These are phyloP conservation scores for Aythya baeri DNA, from an alignment of 2,113 vertebrate genomes.

Conservation along the genomic window DNA sequence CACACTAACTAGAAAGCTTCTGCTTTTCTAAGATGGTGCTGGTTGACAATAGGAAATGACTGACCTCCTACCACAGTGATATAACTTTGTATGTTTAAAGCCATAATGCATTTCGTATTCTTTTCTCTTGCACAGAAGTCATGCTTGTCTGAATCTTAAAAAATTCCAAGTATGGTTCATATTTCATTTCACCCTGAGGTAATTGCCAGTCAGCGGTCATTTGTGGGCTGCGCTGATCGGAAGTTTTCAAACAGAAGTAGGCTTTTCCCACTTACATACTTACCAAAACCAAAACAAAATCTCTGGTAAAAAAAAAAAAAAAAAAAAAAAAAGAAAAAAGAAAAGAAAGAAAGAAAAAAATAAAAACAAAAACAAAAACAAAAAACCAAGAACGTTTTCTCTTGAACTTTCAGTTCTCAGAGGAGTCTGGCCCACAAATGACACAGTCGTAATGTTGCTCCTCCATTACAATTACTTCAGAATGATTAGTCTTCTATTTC, in stretches of 20 bases:
- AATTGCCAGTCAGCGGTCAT: background rate
- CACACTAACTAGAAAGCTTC: background rate
- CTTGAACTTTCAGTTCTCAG: conserved; percentile 7
- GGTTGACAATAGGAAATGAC: background rate
- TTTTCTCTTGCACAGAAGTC: background rate
- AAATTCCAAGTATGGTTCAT: background rate
- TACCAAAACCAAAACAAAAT: background rate
- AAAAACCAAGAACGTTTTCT: background rate
- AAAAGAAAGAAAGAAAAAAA: background rate
- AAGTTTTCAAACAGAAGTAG: background rate
- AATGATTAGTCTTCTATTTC: conserved; percentile 51
- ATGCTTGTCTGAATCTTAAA: background rate
- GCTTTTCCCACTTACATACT: background rate
- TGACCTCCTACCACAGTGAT: background rate
- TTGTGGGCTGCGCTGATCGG: background rate
- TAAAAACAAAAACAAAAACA: background rate
- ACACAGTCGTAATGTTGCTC: background rate
- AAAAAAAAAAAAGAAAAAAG: background rate
- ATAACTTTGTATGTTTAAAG: background rate
- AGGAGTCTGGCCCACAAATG: conserved; percentile 12
- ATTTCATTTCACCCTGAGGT: background rate
- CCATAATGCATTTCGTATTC: background rate
- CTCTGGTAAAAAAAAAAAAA: background rate
- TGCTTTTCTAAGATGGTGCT: background rate
- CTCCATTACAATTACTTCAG: conserved; percentile 22